phyloP scores from a whole-genome alignment of 2,888 invertebrate genomes.

The Cancer borealis region DNA sequence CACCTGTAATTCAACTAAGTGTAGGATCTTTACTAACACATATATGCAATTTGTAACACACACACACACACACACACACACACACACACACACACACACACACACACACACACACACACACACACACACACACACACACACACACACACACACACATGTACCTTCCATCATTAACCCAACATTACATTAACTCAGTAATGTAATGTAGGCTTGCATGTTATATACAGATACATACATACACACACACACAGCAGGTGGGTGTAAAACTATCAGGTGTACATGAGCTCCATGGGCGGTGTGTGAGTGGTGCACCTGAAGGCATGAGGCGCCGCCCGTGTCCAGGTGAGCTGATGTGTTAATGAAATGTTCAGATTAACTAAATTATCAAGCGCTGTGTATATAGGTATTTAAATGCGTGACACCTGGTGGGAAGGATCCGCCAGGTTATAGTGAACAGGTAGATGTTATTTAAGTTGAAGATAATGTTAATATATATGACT shows the following conservation, averaged over 20 bases:
- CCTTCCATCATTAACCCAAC: not conserved
- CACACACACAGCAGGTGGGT: not conserved
- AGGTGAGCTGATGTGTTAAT: not conserved
- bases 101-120: constrained; percentile 6
- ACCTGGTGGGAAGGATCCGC: not conserved
- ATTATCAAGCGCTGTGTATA: not conserved
- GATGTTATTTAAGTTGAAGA: not conserved
- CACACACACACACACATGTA: too few species aligned
- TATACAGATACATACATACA: not conserved
- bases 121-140: not conserved
- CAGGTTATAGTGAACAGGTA: not conserved
- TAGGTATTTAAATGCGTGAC: not conserved
- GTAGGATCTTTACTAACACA: not conserved
- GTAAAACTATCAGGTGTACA: not conserved
- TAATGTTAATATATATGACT: not conserved
- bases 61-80: not conserved
- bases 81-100: too few species aligned
- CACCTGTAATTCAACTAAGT: too few species aligned
- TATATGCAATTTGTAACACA: not conserved
- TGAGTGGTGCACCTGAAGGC: not conserved
- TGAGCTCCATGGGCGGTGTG: not conserved
- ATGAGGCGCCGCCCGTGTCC: not conserved
- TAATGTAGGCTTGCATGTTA: constrained; percentile 25
- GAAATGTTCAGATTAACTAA: not conserved
- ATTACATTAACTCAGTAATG: not conserved